phyloP scores from a whole-genome alignment of 2,797 vertebrate species.

The Intellagama lesueurii region DNA sequence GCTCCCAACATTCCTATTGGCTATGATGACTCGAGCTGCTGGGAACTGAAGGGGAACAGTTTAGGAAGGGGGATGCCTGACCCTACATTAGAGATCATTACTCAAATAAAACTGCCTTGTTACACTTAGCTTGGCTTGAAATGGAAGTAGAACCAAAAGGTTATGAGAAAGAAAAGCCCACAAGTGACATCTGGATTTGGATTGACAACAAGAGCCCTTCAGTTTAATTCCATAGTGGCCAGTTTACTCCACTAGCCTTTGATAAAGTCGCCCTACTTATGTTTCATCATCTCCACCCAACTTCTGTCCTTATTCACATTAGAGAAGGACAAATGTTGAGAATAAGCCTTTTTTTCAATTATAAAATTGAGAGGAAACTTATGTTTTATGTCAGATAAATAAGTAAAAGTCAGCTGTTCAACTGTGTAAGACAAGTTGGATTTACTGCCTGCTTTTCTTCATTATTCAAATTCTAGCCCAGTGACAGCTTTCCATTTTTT shows the following conservation, averaged over 20 bases:
- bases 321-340: background rate
- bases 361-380: background rate
- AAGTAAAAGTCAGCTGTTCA: background rate
- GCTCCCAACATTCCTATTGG: background rate
- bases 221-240: background rate
- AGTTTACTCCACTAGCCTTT: background rate
- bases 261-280: background rate
- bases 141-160: background rate
- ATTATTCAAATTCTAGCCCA: background rate
- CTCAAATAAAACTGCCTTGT: background rate
- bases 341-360: background rate
- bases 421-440: background rate
- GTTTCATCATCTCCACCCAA: background rate
- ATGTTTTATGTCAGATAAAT: constrained; percentile 47
- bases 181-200: background rate
- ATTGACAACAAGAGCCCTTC: no score
- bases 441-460: fast-evolving
- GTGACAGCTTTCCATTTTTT: fast-evolving
- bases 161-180: background rate
- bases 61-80: no score
- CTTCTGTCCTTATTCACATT: background rate
- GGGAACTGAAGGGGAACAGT: background rate
- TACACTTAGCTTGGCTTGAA: background rate
- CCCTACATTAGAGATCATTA: background rate
- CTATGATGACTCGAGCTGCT: background rate